Evolutionary conservation across 2,888 invertebrate genomes (phyloP), one percentile per base, ranked within the genome.

Genomic region (Vesta saturnalis): DNA sequence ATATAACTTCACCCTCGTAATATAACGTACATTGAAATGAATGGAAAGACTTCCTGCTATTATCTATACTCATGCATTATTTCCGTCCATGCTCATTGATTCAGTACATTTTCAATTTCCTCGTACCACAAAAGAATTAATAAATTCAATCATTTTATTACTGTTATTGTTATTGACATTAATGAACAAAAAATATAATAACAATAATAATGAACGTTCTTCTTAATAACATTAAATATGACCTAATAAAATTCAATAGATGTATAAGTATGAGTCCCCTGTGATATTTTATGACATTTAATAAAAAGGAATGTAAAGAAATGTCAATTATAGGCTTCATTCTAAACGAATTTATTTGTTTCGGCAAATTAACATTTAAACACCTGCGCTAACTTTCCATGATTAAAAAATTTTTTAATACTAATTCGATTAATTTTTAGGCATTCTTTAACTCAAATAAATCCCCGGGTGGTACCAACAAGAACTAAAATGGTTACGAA

Each of bases 201-300:
- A 49, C 39, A 39, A 18, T 18, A 49, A 18, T 49, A 49, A 15
- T 49, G 5, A n/a, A 1, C 52, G 52, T 52, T 8, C 52, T 52
- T 12, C 47, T 47, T 47, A 52, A 52, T 19, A 52, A 21, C 18
- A 52, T 21, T 52, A 52, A 19, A 52, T 52, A 21, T 52, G 52
- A 52, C 52, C 52, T 52, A 52, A 52, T 52, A 52, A 21, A 52
- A 19, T 52, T 52, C 52, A 52, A 52, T 52, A 52, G 52, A 52
- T 2, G 12, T 43, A n/a, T n/a, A n/a, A n/a, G n/a, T n/a, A n/a
- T n/a, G n/a, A n/a, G n/a, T n/a, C n/a, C n/a, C n/a, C n/a, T 14
- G 14, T 43, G 43, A 10, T 43, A 43, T 43, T 52, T 52, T 52
- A 47, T 47, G 47, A 16, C 16, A 47, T 47, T 16, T 47, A 47